Conservation (phyloP, 2,888 invertebrate species). For the Melinopterus prodromus region DNA sequence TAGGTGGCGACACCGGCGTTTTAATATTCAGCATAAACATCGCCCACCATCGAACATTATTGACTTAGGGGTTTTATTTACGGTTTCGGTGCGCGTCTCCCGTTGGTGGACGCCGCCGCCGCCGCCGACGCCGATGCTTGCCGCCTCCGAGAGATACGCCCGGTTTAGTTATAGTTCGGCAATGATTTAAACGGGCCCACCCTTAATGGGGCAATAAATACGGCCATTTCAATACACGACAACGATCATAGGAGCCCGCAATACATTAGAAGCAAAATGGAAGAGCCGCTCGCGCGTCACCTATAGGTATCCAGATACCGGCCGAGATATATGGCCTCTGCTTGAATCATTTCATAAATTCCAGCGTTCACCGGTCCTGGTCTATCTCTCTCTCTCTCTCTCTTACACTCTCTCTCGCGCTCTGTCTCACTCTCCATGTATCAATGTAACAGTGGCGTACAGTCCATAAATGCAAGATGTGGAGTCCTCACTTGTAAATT, state of each 20-base stretch:
- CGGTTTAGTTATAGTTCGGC: slow-evolving; percentile 64
- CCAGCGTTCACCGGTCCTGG: slow-evolving; percentile 35
- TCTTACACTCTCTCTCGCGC: neutral
- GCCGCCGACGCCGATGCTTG: slow-evolving; percentile 4
- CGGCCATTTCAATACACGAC: slow-evolving; percentile 66
- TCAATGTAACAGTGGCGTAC: neutral
- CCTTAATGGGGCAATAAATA: slow-evolving; percentile 71
- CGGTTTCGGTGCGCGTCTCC: slow-evolving; percentile 48
- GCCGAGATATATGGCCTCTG: slow-evolving; percentile 51
- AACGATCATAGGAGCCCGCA: slow-evolving; percentile 59
- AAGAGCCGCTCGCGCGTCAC: slow-evolving; percentile 52
- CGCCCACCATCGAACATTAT: slow-evolving; percentile 38
- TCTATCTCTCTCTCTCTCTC: neutral
- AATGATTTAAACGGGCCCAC: slow-evolving; percentile 67
- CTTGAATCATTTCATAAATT: slow-evolving; percentile 55
- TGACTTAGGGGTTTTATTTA: slow-evolving; percentile 53
- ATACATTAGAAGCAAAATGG: slow-evolving; percentile 57
- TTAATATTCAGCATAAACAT: slow-evolving; percentile 42
- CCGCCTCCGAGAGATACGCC: slow-evolving; percentile 50
- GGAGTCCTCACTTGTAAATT: too few relatives aligned
- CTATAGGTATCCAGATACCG: slow-evolving; percentile 52
- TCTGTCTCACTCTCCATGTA: neutral
- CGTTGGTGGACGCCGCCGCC: slow-evolving; percentile 28
- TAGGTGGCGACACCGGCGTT: slow-evolving; percentile 16
- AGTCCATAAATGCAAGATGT: neutral